Base-by-base conservation (phyloP, 2,888 invertebrate species). In the Lasioglossum pauxillum region DNA sequence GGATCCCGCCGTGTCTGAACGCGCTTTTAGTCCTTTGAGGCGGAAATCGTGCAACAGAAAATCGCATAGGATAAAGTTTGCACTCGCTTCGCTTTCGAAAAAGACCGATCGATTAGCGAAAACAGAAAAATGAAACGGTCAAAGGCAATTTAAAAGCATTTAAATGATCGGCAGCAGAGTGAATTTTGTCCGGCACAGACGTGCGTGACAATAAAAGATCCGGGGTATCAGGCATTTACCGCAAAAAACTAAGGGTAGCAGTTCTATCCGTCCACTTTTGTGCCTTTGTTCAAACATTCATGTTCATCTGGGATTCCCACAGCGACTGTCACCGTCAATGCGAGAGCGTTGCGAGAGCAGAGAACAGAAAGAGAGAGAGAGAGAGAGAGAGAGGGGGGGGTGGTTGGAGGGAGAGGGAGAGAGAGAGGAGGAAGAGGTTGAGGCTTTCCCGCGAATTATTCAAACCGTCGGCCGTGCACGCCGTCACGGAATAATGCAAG, bases 401-500 rank as follows among this genome's bases (percentile, higher is more conserved):
- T 4, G n/a, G 12, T 1, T 3, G 3, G 31, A 31, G 31, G 31
- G 31, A 31, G 31, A 27, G 31, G 2, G 64, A 7, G 31, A 4
- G 31, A 4, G 12, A 12, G n/a, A n/a, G n/a, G n/a, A 57, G n/a
- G 12, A 57, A 19, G 27, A 27, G 27, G 27, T 12, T n/a, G 12
- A 78, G 2, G 8, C 14, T 72, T 23, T 41, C 19, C n/a, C 41
- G 49, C 46, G 27, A 67, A 64, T 77, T 38, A 73, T 57, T 77
- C 44, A 57, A 74, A 73, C 44, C 46, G 7, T 46, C 38, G 64
- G 31, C 5, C 71, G 67, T 16, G 64, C 53, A 38, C 49, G 41
- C 31, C 23, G 57, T 27, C 53, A 49, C 75, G 82, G 31, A 31
- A 23, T 38, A 67, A 69, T 35, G 75, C 64, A 76, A 72, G 78